Evolutionary conservation across 2,888 invertebrate genomes (phyloP), one percentile per base, ranked within the genome.

Genomic region (Petrophora chlorosata): DNA sequence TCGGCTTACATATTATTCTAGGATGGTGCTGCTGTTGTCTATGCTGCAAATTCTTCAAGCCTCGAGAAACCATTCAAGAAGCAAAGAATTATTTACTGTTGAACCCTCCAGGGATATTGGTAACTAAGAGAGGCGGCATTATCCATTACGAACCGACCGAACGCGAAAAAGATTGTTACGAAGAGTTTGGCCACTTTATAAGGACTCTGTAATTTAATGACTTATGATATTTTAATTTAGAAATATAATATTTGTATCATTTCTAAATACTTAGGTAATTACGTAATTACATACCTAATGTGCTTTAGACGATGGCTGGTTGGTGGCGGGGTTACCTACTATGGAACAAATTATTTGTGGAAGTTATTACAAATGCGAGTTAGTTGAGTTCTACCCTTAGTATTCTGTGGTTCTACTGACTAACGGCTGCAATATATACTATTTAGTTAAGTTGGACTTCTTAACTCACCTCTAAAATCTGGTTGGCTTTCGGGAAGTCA

Each of bases 401-500:
- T n/a, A n/a, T n/a, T n/a, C n/a, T n/a, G n/a, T n/a, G n/a, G n/a
- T n/a, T n/a, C n/a, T n/a, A n/a, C n/a, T n/a, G n/a, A n/a, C n/a
- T n/a, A n/a, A n/a, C n/a, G n/a, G n/a, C n/a, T n/a, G n/a, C n/a
- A n/a, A n/a, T n/a, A n/a, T n/a, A n/a, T n/a, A n/a, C n/a, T n/a
- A n/a, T n/a, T n/a, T n/a, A n/a, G n/a, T n/a, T n/a, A n/a, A n/a
- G n/a, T n/a, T n/a, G n/a, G n/a, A n/a, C n/a, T n/a, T n/a, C n/a
- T n/a, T n/a, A 7, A 15, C 84, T 90, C 87, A 96, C 97, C 94
- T 95, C 92, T 62, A 96, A 92, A 51, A 97, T 95, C 83, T 95
- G 93, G 65, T 93, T 93, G 0, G 95, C 96, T 82, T 94, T 94
- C 3, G 92, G 91, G 59, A 94, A 94, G 72, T 96, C 94, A 46